These are phyloP conservation scores for Danio kyathit DNA, from an alignment of 2,797 vertebrate species.

Conservation along the genomic window DNA sequence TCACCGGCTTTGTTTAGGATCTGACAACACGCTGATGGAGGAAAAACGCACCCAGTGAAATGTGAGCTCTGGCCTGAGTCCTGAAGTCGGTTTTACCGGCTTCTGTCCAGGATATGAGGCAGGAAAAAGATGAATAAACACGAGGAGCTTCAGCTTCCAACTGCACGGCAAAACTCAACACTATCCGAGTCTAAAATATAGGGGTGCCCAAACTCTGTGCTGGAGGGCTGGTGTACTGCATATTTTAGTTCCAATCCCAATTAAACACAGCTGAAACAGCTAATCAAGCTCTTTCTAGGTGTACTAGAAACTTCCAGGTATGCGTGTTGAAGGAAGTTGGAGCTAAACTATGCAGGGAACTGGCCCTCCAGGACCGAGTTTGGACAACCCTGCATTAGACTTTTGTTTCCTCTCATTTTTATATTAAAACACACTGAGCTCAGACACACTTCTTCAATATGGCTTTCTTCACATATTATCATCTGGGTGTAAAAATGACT, in stretches of 20 bases:
- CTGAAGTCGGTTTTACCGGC: conserved; percentile 27
- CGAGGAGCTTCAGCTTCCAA: conserved; percentile 4
- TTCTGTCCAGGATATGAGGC: conserved; percentile 40
- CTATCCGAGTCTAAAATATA: neutral
- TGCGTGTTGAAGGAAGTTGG: too few relatives aligned
- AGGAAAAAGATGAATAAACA: conserved; percentile 54
- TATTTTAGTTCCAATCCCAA: too few relatives aligned
- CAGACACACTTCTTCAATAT: conserved; percentile 19
- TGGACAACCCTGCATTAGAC: too few relatives aligned
- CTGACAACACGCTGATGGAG: neutral
- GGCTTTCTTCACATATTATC: neutral
- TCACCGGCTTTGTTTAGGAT: conserved; percentile 19
- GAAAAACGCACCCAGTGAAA: conserved; percentile 43
- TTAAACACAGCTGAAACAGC: too few relatives aligned
- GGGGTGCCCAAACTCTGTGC: too few relatives aligned
- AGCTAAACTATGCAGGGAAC: too few relatives aligned
- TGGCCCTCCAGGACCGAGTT: too few relatives aligned
- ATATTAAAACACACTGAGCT: conserved; percentile 29
- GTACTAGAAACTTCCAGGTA: too few relatives aligned
- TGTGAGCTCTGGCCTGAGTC: conserved; percentile 36
- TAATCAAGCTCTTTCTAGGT: too few relatives aligned
- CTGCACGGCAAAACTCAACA: conserved; percentile 37
- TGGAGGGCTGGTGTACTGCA: too few relatives aligned
- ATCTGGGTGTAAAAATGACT: conserved; percentile 12
- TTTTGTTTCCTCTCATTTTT: conserved; percentile 13